Conservation (phyloP, 2,797 vertebrate genomes). For the Oreochromis grahami region DNA sequence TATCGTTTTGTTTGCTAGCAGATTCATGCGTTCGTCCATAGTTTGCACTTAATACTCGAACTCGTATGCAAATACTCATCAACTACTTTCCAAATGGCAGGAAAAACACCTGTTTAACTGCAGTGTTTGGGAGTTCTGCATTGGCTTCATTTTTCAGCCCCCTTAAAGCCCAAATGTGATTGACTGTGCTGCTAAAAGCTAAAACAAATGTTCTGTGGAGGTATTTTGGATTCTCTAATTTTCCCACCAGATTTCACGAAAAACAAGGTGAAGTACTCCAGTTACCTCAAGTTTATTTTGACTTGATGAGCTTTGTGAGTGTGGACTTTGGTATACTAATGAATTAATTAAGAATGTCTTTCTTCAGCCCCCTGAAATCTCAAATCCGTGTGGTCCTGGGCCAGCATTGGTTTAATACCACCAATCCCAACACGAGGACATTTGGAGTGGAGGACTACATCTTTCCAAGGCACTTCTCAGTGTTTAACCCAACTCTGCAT, state of each 20-base stretch:
- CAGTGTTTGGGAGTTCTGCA: neutral
- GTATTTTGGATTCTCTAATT: neutral
- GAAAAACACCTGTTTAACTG: neutral
- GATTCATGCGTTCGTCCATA: neutral
- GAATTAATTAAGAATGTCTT: neutral
- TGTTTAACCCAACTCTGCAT: conserved; percentile 85
- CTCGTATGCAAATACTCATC: neutral
- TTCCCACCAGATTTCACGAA: neutral
- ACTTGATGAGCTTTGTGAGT: neutral
- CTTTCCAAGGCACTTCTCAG: conserved; percentile 81
- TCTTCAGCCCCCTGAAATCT: conserved; percentile 78
- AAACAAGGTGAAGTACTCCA: neutral
- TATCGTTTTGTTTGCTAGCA: neutral
- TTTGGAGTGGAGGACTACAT: conserved; percentile 87
- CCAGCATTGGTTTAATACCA: conserved; percentile 87
- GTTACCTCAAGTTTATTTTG: neutral
- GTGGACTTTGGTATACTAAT: neutral
- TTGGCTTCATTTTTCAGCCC: neutral
- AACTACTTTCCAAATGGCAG: neutral
- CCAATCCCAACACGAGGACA: conserved; percentile 77
- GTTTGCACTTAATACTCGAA: neutral
- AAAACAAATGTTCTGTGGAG: neutral
- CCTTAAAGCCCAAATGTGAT: neutral
- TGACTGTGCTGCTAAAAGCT: neutral
- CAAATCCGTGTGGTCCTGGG: conserved; percentile 87